These are phyloP conservation scores for Dasypogon diadema DNA, from an alignment of 2,888 invertebrate genomes.

Conservation along the genomic window DNA sequence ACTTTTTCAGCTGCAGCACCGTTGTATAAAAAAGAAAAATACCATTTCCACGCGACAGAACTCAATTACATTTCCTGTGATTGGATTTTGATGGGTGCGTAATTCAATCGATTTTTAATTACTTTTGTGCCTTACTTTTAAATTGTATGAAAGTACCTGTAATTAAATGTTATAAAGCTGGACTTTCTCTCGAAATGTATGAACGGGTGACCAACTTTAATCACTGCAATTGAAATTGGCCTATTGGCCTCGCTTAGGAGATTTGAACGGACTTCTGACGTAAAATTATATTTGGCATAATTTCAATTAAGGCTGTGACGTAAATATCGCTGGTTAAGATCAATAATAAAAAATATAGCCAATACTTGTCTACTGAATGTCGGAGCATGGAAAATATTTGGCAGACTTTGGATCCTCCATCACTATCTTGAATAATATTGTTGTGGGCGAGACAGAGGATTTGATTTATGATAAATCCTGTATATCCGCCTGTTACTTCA, in stretches of 20 bases:
- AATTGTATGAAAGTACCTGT: no score
- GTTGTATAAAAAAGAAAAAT: constrained; percentile 9
- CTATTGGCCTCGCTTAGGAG: neutral
- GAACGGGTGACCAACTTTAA: no score
- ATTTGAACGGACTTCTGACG: neutral
- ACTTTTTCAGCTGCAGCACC: no score
- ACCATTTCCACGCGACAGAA: neutral
- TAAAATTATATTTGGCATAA: constrained; percentile 15
- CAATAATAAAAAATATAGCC: neutral
- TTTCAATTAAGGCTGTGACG: constrained; percentile 12
- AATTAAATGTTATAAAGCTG: neutral
- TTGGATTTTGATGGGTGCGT: constrained; percentile 29
- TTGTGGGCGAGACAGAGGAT: no score
- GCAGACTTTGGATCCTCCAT: no score
- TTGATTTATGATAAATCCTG: no score
- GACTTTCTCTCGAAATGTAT: no score
- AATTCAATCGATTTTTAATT: constrained; percentile 9
- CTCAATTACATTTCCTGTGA: constrained; percentile 27
- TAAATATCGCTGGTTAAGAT: neutral
- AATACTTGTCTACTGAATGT: no score
- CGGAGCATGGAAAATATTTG: no score
- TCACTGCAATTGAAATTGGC: no score
- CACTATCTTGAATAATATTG: no score
- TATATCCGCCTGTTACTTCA: no score
- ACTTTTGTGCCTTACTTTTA: neutral